These are phyloP conservation scores for Rhea americana DNA, from an alignment of 2,113 vertebrate species.

Conservation along the genomic window DNA sequence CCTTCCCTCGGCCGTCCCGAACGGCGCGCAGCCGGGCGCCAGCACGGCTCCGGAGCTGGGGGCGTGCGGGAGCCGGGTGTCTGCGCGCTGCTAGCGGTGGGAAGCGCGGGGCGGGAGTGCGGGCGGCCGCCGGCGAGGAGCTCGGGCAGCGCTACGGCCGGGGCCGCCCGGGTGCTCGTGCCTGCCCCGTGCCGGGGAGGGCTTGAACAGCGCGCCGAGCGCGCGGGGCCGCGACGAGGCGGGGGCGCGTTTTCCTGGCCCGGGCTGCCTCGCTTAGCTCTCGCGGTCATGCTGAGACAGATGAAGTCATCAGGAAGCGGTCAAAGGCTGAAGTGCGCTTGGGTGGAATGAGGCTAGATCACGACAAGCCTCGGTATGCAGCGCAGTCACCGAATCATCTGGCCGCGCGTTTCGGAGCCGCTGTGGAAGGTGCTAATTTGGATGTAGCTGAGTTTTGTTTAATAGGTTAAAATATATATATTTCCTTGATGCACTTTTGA, in stretches of 20 bases:
- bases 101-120: too few species aligned
- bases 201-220: neutral
- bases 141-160: too few species aligned
- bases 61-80: too few species aligned
- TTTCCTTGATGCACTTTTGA: conserved; percentile 19
- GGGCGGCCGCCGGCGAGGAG: neutral
- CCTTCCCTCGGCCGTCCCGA: neutral
- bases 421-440: neutral
- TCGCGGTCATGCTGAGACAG: accelerated
- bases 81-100: neutral
- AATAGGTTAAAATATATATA: neutral
- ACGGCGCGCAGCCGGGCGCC: too few species aligned
- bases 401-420: accelerated
- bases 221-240: neutral
- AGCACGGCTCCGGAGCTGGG: neutral
- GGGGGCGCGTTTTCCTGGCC: neutral
- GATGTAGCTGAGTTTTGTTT: neutral
- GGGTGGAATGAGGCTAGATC: neutral
- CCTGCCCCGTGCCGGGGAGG: neutral
- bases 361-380: accelerated
- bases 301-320: neutral
- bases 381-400: accelerated
- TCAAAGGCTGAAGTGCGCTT: neutral
- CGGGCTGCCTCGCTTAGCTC: neutral
- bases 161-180: neutral